phyloP scores from a whole-genome alignment of 2,888 invertebrate genomes.

The Mimumesa dahlbomi region DNA sequence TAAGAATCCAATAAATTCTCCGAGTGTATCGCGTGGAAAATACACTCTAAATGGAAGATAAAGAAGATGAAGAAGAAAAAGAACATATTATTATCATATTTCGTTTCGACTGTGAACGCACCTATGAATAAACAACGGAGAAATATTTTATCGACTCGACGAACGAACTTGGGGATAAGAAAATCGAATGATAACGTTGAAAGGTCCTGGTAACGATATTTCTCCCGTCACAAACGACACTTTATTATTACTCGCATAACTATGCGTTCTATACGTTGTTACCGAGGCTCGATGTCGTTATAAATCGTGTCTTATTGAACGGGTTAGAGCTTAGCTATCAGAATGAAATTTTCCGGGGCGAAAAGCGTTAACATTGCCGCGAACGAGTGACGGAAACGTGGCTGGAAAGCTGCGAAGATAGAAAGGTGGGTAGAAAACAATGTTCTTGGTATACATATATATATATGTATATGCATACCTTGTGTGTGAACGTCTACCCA shows the following conservation, averaged over 20 bases:
- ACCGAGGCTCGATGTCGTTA: slow-evolving; percentile 60
- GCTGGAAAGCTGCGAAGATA: slow-evolving; percentile 10
- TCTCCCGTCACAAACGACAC: too few relatives aligned
- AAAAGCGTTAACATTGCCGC: slow-evolving; percentile 32
- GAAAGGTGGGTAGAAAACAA: slow-evolving; percentile 34
- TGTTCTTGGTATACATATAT: too few relatives aligned
- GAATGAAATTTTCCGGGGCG: slow-evolving; percentile 60
- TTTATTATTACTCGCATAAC: slow-evolving; percentile 48
- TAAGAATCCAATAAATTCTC: neutral
- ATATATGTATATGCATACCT: slow-evolving; percentile 3
- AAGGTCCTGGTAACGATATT: slow-evolving; percentile 23
- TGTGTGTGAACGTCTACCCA: slow-evolving; percentile 40
- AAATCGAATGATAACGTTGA: neutral
- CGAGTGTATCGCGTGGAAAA: too few relatives aligned
- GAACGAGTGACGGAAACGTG: slow-evolving; percentile 13
- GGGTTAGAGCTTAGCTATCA: slow-evolving; percentile 44
- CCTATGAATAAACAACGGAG: too few relatives aligned
- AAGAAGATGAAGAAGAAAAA: too few relatives aligned
- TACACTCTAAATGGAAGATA: too few relatives aligned
- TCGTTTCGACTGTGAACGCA: too few relatives aligned
- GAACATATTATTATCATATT: too few relatives aligned
- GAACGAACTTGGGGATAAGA: neutral
- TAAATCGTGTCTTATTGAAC: slow-evolving; percentile 53
- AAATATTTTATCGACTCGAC: neutral
- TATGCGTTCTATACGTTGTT: slow-evolving; percentile 27